These are phyloP conservation scores for Romanogobio albipinnatus DNA, from an alignment of 2,113 vertebrate species.

Conservation along the genomic window DNA sequence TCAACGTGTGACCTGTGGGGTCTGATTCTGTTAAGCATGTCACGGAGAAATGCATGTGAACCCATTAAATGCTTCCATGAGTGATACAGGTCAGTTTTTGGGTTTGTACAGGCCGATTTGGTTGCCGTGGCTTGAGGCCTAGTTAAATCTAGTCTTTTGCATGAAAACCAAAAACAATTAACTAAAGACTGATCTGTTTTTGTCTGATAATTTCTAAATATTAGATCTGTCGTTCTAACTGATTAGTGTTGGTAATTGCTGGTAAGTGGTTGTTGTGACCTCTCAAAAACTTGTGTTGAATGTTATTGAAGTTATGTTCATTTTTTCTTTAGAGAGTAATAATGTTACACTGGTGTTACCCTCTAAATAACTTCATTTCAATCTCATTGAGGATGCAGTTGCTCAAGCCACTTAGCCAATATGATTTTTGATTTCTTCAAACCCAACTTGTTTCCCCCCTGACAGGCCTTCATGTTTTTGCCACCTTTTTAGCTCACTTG, in stretches of 20 bases:
- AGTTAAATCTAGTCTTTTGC: conserved; percentile 15
- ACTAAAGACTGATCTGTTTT: conserved; percentile 2
- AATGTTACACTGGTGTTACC: background rate
- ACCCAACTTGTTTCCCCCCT: conserved; percentile 4
- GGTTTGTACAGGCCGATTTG: background rate
- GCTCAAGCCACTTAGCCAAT: conserved; percentile 45
- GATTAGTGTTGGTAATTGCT: conserved; percentile 13
- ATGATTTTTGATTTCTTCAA: conserved; percentile 18
- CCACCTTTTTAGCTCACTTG: background rate
- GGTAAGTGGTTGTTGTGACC: conserved; percentile 27
- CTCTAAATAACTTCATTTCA: background rate
- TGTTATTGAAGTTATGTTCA: conserved; percentile 62
- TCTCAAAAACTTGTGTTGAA: conserved; percentile 63
- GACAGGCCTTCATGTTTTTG: conserved; percentile 48
- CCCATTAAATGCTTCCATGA: conserved; percentile 38
- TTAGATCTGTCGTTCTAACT: background rate
- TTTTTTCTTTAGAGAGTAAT: too few species aligned
- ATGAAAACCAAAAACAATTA: background rate
- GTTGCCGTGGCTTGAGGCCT: background rate
- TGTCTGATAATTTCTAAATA: background rate
- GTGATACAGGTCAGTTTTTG: conserved; percentile 11
- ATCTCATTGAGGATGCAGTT: conserved; percentile 15
- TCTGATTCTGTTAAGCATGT: conserved; percentile 35
- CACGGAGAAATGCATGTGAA: conserved; percentile 35
- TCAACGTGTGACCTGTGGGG: background rate